Base-by-base conservation (phyloP, 1,140 invertebrate genomes). In the Idris sp. region DNA sequence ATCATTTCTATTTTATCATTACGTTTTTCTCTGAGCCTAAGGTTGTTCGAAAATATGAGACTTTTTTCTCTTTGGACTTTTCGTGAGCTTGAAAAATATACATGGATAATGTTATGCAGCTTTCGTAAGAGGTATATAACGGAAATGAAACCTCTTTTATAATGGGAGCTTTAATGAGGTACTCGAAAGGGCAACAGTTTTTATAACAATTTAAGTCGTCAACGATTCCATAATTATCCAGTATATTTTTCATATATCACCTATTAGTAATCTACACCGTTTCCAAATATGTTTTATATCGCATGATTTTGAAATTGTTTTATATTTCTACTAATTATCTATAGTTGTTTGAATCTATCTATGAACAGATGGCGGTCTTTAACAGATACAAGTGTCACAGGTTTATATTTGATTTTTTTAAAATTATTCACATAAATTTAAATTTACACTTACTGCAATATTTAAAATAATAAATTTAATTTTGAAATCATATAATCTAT, bases 11-110 rank as follows among this genome's bases (percentile, higher is more conserved):
- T 18, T 40, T 61, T 7, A 59, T 69, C 38, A 35, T 75, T 64
- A 18, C 59, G 59, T 59, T 75, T 38, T 68, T 64, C 54, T 72
- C 33, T 30, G 19, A 51, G 68, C 19, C 56, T 72, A 71, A 64
- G 56, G 35, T 72, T 54, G 30, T 72, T 76, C 38, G 68, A 76
- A 76, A 76, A 76, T 76, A 76, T 64, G 62, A 76, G 16, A 62
- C 33, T 71, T 62, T 64, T 10, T 64, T 48, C 43, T 68, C 36
- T 61, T 67, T 76, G 54, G 53, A 71, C 74, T 43, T 67, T 67
- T 40, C 11, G 49, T 67, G 74, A 62, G 26, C 8, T 62, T 64
- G 67, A 76, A 76, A 76, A 72, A 72, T 76, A 72, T 72, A 76
- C 61, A 0, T 61, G 56, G 74, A 76, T 68, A 76, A 73, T 22